Conservation (phyloP, 2,888 invertebrate genomes). For the Gerris lacustris region DNA sequence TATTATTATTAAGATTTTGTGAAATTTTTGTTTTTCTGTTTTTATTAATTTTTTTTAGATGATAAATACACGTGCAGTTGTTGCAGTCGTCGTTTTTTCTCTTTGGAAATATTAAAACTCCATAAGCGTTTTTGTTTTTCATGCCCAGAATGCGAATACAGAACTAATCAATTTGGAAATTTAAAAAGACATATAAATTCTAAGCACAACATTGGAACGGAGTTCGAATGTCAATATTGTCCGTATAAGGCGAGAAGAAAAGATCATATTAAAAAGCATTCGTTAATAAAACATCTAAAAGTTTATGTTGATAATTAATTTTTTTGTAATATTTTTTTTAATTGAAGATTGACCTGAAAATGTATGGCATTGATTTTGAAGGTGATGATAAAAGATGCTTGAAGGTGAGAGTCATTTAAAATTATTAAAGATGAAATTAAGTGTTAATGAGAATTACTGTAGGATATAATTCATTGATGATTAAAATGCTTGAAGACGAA, state of each 20-base stretch:
- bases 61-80: background rate
- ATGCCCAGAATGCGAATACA: background rate
- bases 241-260: slow-evolving; percentile 14
- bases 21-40: background rate
- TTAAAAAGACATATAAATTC: background rate
- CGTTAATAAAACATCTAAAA: background rate
- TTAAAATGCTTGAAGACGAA: too few species aligned
- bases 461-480: too few species aligned
- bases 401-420: too few species aligned
- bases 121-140: background rate
- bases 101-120: background rate
- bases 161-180: background rate
- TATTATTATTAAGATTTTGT: background rate
- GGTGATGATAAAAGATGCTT: too few species aligned
- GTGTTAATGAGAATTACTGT: too few species aligned
- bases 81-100: background rate
- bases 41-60: background rate
- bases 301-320: too few species aligned
- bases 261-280: slow-evolving; percentile 8
- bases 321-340: too few species aligned
- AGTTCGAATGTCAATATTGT: slow-evolving; percentile 5
- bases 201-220: background rate
- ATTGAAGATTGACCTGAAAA: too few species aligned
- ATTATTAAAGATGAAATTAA: too few species aligned
- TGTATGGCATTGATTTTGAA: too few species aligned